Evolutionary conservation across 2,113 vertebrate genomes (phyloP), one percentile per base, ranked within the genome.

Genomic region (Pluvianellus socialis): DNA sequence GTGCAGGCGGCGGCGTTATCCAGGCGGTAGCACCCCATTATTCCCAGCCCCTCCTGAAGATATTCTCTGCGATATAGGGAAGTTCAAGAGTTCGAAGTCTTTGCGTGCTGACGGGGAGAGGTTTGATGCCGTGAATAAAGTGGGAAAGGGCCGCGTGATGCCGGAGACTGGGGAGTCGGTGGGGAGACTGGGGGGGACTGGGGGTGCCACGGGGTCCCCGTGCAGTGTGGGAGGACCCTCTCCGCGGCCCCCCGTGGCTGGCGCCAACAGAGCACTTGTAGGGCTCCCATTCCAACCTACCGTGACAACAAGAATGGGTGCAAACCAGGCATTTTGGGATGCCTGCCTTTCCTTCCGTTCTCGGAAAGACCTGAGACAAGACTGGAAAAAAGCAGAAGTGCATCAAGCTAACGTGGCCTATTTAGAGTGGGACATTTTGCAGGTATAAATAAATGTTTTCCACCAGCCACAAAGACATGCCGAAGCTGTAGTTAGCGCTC

Each of bases 1-100:
- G 94, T 1, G 50, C 86, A 73, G 49, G 0, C 27, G 8, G 95
- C 4, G 19, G 86, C 18, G 10, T 26, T 68, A 30, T 16, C 11
- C 82, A 83, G 92, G 96, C 27, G 38, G 49, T 3, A 24, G 45
- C 50, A 21, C 88, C 85, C 72, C 24, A 61, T 96, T 95, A 95
- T 94, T 86, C 86, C 89, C 89, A 97, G 92, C 85, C 95, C 90
- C 90, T 97, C 95, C 94, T 62, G 50, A 45, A 79, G 27, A 3
- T 76, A 9, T 58, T 70, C 67, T 10, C 42, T 23, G 74, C 49
- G 35, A 52, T 20, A 38, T 5, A 3, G 23, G 79, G 49, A 68
- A 66, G 59, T 55, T 53, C n/a, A 1, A 3, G 81, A 58, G 53
- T 83, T 86, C 4, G 2, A 92, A 84, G 83, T 11, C 91, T 96